Conservation (phyloP, 2,888 invertebrate species). For the Dynastes hyllus region DNA sequence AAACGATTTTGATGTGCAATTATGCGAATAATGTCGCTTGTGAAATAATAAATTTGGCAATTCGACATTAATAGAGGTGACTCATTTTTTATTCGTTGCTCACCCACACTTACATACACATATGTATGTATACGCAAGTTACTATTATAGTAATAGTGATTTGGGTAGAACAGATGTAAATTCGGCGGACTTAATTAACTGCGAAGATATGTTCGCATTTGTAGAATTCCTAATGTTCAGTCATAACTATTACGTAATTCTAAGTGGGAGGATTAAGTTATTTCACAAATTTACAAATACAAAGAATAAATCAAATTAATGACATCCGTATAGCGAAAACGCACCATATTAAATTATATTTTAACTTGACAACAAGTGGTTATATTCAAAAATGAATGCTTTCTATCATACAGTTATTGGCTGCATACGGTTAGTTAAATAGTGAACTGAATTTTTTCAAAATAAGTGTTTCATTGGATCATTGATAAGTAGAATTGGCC, state of each 20-base stretch:
- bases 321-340: background rate
- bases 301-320: background rate
- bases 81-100: conserved; percentile 38
- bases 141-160: conserved; percentile 17
- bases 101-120: conserved; percentile 17
- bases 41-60: conserved; percentile 39
- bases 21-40: conserved; percentile 25
- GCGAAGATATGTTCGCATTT: background rate
- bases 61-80: conserved; percentile 43
- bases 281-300: background rate
- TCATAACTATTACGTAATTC: background rate
- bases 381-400: too few relatives aligned
- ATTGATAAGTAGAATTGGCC: too few relatives aligned
- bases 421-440: too few relatives aligned
- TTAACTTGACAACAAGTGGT: background rate
- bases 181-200: conserved; percentile 5
- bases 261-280: background rate
- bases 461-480: too few relatives aligned
- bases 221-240: too few relatives aligned
- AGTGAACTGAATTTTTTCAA: too few relatives aligned
- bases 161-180: conserved; percentile 37
- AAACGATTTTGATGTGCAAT: conserved; percentile 23
- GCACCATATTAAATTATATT: background rate
- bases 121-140: background rate
- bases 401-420: too few relatives aligned